phyloP scores from a whole-genome alignment of 92 coral and sea anemone genomes.

The Muricea muricata region DNA sequence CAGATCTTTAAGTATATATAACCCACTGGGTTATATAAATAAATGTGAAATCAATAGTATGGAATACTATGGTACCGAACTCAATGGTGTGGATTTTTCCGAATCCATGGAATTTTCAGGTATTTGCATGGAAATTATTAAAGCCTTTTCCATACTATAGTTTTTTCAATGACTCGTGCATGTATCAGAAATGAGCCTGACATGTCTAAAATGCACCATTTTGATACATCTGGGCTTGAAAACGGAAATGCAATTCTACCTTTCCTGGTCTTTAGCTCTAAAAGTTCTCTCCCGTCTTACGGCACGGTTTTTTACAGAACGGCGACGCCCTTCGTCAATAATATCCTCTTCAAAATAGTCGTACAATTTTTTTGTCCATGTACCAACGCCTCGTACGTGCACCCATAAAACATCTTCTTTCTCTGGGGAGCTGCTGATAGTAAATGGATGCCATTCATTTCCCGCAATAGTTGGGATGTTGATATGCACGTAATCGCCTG shows the following conservation, averaged over 20 bases:
- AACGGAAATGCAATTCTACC: background rate
- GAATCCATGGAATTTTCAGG: no score
- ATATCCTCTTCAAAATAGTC: slow-evolving; percentile 57
- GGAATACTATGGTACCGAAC: no score
- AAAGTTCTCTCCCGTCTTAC: slow-evolving; percentile 33
- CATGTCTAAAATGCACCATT: no score
- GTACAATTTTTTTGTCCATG: slow-evolving; percentile 78
- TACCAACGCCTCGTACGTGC: slow-evolving; percentile 85
- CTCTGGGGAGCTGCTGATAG: slow-evolving; percentile 86
- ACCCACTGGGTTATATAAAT: no score
- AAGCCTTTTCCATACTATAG: no score
- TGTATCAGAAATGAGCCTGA: no score
- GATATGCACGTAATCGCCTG: slow-evolving; percentile 80
- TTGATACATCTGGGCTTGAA: no score
- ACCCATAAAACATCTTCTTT: slow-evolving; percentile 71
- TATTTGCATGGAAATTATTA: no score
- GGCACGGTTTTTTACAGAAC: slow-evolving; percentile 10
- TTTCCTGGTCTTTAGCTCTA: slow-evolving; percentile 26
- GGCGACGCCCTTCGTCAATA: background rate
- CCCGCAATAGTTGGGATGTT: slow-evolving; percentile 77
- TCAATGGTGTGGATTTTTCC: no score
- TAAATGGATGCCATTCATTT: slow-evolving; percentile 89
- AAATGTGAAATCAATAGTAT: no score
- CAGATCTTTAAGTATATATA: background rate
- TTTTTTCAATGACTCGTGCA: no score